These are phyloP conservation scores for Choloepus hoffmanni DNA, from an alignment of 2,113 vertebrate species.

Conservation along the genomic window DNA sequence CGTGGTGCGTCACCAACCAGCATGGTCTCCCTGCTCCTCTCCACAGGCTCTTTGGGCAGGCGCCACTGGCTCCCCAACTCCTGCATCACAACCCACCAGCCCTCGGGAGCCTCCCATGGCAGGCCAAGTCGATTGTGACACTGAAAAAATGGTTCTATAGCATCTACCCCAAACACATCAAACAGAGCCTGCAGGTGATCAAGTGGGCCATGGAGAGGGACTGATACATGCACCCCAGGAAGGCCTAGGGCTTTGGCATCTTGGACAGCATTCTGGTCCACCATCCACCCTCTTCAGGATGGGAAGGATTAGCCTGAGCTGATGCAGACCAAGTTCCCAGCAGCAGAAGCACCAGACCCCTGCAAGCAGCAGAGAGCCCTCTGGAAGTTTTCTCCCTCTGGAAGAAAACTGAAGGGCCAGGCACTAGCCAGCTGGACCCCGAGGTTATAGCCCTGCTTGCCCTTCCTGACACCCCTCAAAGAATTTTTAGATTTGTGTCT, in stretches of 20 bases:
- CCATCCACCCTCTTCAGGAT: conserved; percentile 91
- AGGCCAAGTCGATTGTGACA: conserved; percentile 88
- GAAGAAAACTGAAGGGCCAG: not conserved
- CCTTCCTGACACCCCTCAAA: not conserved
- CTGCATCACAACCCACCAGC: too few relatives aligned
- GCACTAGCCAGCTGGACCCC: not conserved
- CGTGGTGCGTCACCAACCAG: too few relatives aligned
- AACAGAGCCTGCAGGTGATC: conserved; percentile 87
- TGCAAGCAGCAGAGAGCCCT: conserved; percentile 82
- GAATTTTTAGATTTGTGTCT: too few relatives aligned
- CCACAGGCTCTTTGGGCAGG: too few relatives aligned
- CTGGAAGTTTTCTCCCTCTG: not conserved
- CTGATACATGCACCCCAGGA: conserved; percentile 92
- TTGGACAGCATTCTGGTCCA: conserved; percentile 92
- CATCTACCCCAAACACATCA: conserved; percentile 91
- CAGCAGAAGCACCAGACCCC: conserved; percentile 85
- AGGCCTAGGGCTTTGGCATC: conserved; percentile 92
- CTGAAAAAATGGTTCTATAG: conserved; percentile 91
- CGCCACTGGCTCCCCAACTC: too few relatives aligned
- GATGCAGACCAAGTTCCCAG: conserved; percentile 86
- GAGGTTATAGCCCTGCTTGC: not conserved
- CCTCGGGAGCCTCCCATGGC: conserved; percentile 84
- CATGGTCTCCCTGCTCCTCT: too few relatives aligned
- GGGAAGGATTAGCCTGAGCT: conserved; percentile 91
- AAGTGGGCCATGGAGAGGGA: conserved; percentile 91